phyloP scores from a whole-genome alignment of 1,140 invertebrate species.

The Aphelinus atriplicis region DNA sequence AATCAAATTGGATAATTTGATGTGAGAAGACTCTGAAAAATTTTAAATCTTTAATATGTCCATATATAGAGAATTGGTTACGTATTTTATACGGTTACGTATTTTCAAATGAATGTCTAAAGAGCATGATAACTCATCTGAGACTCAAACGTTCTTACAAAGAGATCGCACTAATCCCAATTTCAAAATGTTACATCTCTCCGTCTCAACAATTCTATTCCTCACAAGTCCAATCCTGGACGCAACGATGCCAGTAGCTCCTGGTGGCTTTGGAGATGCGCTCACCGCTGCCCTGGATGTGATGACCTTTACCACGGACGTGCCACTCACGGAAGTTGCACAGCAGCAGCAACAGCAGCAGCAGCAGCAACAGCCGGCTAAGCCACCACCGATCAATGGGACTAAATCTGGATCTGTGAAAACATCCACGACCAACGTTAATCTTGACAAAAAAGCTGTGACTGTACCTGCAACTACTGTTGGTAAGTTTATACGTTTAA shows the following conservation, averaged over 20 bases:
- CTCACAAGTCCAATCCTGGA: constrained; percentile 7
- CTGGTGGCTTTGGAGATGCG: constrained; percentile 71
- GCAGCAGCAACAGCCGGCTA: not conserved
- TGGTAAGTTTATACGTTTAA: not conserved
- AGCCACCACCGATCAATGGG: not conserved
- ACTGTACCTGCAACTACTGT: not conserved
- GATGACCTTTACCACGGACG: constrained; percentile 73
- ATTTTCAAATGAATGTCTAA: no score
- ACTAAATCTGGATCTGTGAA: not conserved
- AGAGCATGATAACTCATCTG: no score
- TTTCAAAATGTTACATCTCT: no score
- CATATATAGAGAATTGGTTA: no score
- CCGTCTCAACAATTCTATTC: no score
- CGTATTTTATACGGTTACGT: no score
- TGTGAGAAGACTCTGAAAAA: no score
- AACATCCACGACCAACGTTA: not conserved
- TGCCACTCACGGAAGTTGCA: not conserved
- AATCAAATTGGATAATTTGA: no score
- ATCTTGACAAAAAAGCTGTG: not conserved
- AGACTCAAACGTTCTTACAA: no score
- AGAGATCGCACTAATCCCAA: no score
- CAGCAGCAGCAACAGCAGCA: no score
- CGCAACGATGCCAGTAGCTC: constrained; percentile 19
- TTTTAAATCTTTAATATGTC: no score
- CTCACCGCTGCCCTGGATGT: constrained; percentile 82